Percentiles rank a stretch among this genome's conserved stretches.
Evolutionary conservation across 37 sponge, comb jelly and placozoan genomes (phyloP).

Genomic region (Chondrilla cf. caribensis): DNA sequence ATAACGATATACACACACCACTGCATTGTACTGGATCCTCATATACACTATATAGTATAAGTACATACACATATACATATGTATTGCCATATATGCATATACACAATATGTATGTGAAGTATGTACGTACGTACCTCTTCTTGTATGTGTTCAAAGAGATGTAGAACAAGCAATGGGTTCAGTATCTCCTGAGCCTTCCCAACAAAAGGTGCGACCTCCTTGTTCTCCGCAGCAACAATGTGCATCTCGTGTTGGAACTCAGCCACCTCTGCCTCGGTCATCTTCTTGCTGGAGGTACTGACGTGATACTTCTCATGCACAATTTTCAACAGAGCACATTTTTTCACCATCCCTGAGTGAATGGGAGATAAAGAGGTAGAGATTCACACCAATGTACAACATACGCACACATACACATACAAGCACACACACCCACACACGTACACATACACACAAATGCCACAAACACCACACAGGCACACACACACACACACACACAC

Average conservation of each 20-base stretch:
- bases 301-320: conserved; percentile 72
- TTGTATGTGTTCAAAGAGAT: conserved; percentile 82
- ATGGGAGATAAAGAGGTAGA: too few relatives aligned
- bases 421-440: too few relatives aligned
- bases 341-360: conserved; percentile 87
- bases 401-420: too few relatives aligned
- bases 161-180: conserved; percentile 83
- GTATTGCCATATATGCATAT: too few relatives aligned
- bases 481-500: too few relatives aligned
- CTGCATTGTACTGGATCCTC: too few relatives aligned
- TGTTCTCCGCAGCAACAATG: conserved; percentile 62
- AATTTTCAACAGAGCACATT: conserved; percentile 91
- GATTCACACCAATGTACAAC: too few relatives aligned
- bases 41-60: too few relatives aligned
- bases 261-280: conserved; percentile 23
- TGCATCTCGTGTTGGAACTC: conserved; percentile 49
- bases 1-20: background rate
- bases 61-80: too few relatives aligned
- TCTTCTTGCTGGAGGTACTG: conserved; percentile 1
- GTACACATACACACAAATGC: too few relatives aligned
- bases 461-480: too few relatives aligned
- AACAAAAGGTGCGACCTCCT: conserved; percentile 72
- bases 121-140: conserved; percentile 61
- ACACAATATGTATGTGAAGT: too few relatives aligned
- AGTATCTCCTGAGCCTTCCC: conserved; percentile 82